Percentiles rank a stretch among this genome's conserved stretches.
Evolutionary conservation across 2,888 invertebrate genomes (phyloP).

Genomic region (Phengaris arion): DNA sequence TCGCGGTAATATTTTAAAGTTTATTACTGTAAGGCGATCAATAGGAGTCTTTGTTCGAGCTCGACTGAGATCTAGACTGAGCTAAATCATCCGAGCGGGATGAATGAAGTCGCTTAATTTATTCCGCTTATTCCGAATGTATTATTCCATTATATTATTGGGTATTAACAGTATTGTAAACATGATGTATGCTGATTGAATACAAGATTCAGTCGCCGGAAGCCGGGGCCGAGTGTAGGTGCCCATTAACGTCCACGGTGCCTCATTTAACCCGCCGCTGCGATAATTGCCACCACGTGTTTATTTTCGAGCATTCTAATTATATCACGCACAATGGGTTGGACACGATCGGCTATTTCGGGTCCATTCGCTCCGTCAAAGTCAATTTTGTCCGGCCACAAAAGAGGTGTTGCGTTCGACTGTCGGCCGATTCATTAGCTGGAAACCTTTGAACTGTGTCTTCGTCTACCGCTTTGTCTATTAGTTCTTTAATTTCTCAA

Average conservation of each 20-base stretch:
- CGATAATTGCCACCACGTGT: constrained; percentile 80
- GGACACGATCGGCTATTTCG: constrained; percentile 76
- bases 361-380: constrained; percentile 70
- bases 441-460: constrained; percentile 68
- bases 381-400: constrained; percentile 71
- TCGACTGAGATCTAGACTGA: constrained; percentile 39
- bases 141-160: constrained; percentile 15
- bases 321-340: constrained; percentile 77
- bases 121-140: constrained; percentile 39
- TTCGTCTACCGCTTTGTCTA: constrained; percentile 50
- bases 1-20: constrained; percentile 44
- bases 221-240: constrained; percentile 53
- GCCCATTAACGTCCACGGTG: constrained; percentile 75
- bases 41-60: constrained; percentile 44
- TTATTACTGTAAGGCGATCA: constrained; percentile 44
- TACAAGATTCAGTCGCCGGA: constrained; percentile 64
- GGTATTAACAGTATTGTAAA: background rate
- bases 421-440: constrained; percentile 77
- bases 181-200: constrained; percentile 35
- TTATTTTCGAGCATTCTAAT: constrained; percentile 75
- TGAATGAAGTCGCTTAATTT: constrained; percentile 48
- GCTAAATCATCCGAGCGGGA: constrained; percentile 48
- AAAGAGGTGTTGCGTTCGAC: constrained; percentile 73
- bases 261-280: constrained; percentile 77
- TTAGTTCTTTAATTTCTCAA: constrained; percentile 56